Evolutionary conservation across 1,140 invertebrate species (phyloP).

Genomic region (Dendrolimus punctatus): DNA sequence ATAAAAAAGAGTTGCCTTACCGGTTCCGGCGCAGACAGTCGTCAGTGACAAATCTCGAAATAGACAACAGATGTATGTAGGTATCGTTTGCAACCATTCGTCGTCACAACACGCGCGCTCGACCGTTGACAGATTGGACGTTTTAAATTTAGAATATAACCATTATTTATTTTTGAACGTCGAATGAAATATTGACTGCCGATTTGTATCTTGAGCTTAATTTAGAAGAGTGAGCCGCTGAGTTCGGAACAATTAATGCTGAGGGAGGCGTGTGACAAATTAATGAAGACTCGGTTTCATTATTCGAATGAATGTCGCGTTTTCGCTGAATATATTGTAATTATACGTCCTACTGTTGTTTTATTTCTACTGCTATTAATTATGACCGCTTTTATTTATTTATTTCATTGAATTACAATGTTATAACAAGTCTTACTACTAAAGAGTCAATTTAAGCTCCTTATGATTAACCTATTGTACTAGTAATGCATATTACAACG

Average conservation of each 20-base stretch:
- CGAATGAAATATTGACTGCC: constrained; percentile 59
- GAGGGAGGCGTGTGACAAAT: constrained; percentile 1
- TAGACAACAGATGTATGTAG: constrained; percentile 57
- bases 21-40: constrained; percentile 53
- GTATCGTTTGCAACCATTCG: constrained; percentile 58
- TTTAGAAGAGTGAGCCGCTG: constrained; percentile 4
- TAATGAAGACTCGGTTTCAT: constrained; percentile 3
- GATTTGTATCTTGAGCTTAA: constrained; percentile 29
- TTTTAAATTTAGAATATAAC: constrained; percentile 55
- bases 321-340: too few species aligned
- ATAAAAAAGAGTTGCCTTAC: constrained; percentile 45
- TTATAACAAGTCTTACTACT: too few species aligned
- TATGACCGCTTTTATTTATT: too few species aligned
- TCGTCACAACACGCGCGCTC: constrained; percentile 59
- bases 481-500: too few species aligned
- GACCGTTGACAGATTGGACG: constrained; percentile 65
- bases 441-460: too few species aligned
- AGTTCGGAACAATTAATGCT: constrained; percentile 1
- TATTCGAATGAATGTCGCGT: background rate
- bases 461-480: too few species aligned
- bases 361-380: too few species aligned
- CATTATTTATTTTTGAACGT: constrained; percentile 56
- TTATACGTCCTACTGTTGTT: too few species aligned
- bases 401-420: too few species aligned
- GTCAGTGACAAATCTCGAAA: constrained; percentile 62